Conservation (phyloP, 1,140 invertebrate genomes). For the Thaumetopoea pityocampa region DNA sequence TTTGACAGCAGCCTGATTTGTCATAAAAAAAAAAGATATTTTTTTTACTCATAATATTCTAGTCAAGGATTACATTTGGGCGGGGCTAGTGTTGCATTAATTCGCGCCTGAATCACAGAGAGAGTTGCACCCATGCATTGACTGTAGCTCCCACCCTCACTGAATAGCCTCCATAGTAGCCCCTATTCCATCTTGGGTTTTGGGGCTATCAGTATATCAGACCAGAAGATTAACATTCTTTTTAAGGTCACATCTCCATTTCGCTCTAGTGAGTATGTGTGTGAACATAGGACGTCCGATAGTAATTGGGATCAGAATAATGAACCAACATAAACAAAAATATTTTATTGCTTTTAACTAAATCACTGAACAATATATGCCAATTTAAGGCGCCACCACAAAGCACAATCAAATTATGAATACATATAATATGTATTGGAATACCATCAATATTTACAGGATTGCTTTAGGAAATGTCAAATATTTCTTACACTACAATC, state of each 20-base stretch:
- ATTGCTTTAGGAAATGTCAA: conserved; percentile 41
- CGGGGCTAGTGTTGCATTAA: too few relatives aligned
- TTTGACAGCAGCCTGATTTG: too few relatives aligned
- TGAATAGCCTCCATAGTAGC: too few relatives aligned
- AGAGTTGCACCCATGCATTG: too few relatives aligned
- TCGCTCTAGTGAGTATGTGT: background rate
- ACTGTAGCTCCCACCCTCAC: too few relatives aligned
- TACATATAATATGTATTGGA: conserved; percentile 31
- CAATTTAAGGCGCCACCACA: conserved; percentile 40
- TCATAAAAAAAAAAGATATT: too few relatives aligned
- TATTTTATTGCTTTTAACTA: conserved; percentile 63
- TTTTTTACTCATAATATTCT: too few relatives aligned
- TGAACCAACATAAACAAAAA: conserved; percentile 43
- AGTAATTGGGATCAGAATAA: conserved; percentile 25
- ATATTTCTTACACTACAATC: conserved; percentile 44
- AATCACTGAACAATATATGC: conserved; percentile 58
- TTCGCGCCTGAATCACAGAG: too few relatives aligned
- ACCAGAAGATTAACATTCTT: too few relatives aligned
- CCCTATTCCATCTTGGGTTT: too few relatives aligned
- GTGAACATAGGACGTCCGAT: background rate
- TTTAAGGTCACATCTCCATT: background rate
- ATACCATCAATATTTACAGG: conserved; percentile 57
- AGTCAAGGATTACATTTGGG: too few relatives aligned
- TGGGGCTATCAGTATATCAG: too few relatives aligned
- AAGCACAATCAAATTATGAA: conserved; percentile 52